Percentiles rank a stretch among this genome's conserved stretches.
Conservation (phyloP, 2,797 vertebrate genomes). For the Lycodopsis pacificus region DNA sequence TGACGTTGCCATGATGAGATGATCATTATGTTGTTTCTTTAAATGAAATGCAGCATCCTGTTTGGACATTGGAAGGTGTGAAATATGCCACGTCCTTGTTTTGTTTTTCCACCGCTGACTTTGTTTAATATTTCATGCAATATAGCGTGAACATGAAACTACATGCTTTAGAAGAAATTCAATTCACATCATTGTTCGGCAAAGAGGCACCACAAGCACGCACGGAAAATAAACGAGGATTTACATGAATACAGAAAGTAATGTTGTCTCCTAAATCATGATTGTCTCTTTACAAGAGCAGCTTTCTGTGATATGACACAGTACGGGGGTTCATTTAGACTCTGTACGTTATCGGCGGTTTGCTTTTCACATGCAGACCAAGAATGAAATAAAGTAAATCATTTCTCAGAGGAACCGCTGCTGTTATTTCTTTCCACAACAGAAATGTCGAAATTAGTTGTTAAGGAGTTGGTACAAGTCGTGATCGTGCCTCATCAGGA, state of each 20-base stretch:
- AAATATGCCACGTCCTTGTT: neutral
- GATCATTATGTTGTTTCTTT: neutral
- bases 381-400: slow-evolving; percentile 23
- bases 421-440: slow-evolving; percentile 3
- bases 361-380: neutral
- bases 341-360: too few relatives aligned
- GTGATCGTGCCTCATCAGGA: neutral
- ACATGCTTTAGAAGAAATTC: neutral
- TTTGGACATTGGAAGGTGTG: neutral
- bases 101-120: neutral
- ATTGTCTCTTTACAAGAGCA: neutral
- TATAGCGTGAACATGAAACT: neutral
- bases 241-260: neutral
- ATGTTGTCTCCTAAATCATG: neutral
- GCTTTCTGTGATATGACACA: neutral
- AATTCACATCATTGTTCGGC: neutral
- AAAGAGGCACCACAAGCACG: neutral
- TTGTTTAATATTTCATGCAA: slow-evolving; percentile 3
- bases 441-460: neutral
- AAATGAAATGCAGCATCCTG: neutral
- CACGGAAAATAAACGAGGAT: neutral
- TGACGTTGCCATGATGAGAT: neutral
- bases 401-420: neutral
- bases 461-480: neutral
- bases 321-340: too few relatives aligned